Percentiles rank a stretch among this genome's conserved stretches.
phyloP scores from a whole-genome alignment of 2,113 vertebrate species.

The Ibidorhyncha struthersii region DNA sequence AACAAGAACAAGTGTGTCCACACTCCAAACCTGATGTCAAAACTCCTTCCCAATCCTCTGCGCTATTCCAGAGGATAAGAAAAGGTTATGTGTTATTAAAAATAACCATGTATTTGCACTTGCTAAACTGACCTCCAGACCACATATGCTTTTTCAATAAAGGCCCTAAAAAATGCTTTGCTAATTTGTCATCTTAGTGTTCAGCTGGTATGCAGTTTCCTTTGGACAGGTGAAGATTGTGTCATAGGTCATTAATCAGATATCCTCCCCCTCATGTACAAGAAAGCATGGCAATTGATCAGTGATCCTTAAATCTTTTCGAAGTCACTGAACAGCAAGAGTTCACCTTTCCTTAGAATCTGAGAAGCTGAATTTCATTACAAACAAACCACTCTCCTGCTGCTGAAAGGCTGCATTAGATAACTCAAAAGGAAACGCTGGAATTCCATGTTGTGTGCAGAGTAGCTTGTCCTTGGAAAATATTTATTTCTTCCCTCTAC shows the following conservation, averaged over 20 bases:
- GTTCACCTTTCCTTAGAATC: not conserved
- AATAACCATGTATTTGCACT: not conserved
- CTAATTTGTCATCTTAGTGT: slow-evolving; percentile 1
- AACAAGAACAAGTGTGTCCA: slow-evolving; percentile 40
- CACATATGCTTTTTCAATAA: not conserved
- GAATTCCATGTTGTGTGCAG: not conserved
- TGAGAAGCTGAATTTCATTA: not conserved
- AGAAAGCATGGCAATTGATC: not conserved
- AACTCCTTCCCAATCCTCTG: not conserved
- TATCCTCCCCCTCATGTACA: not conserved
- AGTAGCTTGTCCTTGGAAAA: not conserved
- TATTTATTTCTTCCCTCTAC: not conserved
- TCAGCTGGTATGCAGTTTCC: not conserved
- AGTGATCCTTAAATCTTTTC: not conserved
- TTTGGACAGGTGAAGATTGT: not conserved
- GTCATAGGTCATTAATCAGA: slow-evolving; percentile 1
- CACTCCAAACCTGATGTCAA: slow-evolving; percentile 29
- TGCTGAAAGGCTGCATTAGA: not conserved
- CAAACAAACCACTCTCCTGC: not conserved
- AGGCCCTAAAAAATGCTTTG: not conserved
- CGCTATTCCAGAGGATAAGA: slow-evolving; percentile 31
- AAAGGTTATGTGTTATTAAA: slow-evolving; percentile 49
- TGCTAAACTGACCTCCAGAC: not conserved
- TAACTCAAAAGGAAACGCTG: not conserved
- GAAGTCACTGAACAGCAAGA: not conserved